Base-by-base conservation (phyloP, 2,888 invertebrate genomes). In the Calameuta pallipes region DNA sequence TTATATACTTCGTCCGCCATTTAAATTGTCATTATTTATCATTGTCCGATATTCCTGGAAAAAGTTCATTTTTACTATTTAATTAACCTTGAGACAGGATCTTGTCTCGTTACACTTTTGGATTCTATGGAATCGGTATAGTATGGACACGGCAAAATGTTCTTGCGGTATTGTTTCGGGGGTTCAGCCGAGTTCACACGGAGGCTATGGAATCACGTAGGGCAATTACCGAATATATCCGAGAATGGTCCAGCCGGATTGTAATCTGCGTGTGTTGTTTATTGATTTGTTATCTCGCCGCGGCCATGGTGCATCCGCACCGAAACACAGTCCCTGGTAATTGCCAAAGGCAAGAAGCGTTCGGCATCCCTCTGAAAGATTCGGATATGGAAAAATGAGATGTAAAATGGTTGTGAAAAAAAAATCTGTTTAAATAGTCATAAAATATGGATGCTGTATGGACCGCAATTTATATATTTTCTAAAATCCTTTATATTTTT, bases 251-350 rank as follows among this genome's bases (percentile, higher is more conserved):
- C 87, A 84, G 83, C 75, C 33, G 88, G 89, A 90, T 90, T 89
- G 90, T 90, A 89, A 90, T 90, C 90, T 90, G 88, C 90, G 89
- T 90, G 90, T 90, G 90, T 89, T 90, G 90, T 90, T 89, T 90
- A 90, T 90, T 88, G 90, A 90, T 90, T 90, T 86, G 89, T 85
- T 89, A 88, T 89, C 90, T 87, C 87, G 83, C 83, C 83, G 83
- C 56, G 71, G 6, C 6, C 31, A 34, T 9, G 34, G 71, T 34
- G 71, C 71, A 34, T 71, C 23, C 6, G 56, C 56, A 77, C 83
- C 82, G 86, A 85, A 86, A 85, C 89, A 85, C 89, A 87, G 86
- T 85, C 88, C 88, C 80, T 81, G 85, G 89, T 89, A 89, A 89
- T 89, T 89, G 88, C 89, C 85, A 79, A 80, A 80, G 81, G 80